Conservation (phyloP, 2,888 invertebrate species). For the Chalcis sispes region DNA sequence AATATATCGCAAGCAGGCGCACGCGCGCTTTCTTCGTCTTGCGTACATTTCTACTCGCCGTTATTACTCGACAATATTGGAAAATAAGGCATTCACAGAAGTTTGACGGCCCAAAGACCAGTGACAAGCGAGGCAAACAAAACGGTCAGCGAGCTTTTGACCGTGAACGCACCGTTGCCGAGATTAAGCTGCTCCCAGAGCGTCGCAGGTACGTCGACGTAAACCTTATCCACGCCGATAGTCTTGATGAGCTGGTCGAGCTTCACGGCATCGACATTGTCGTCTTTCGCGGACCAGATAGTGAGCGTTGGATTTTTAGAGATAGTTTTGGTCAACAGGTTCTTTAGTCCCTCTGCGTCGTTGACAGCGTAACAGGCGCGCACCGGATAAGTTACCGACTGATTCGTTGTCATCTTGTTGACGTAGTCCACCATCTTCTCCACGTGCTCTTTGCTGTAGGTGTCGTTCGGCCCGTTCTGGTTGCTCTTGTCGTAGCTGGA, state of each 20-base stretch:
- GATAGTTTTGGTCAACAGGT: constrained; percentile 79
- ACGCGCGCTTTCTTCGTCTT: background rate
- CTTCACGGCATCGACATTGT: constrained; percentile 82
- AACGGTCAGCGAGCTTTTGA: constrained; percentile 33
- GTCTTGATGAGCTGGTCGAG: constrained; percentile 82
- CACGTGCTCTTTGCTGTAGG: constrained; percentile 82
- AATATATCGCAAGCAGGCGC: background rate
- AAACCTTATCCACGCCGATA: constrained; percentile 83
- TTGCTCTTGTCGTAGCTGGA: constrained; percentile 63
- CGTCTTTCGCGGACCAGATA: constrained; percentile 85
- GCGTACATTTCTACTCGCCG: background rate
- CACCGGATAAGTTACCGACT: constrained; percentile 88
- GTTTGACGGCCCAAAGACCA: constrained; percentile 50
- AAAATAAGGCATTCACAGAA: constrained; percentile 58
- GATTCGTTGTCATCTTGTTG: constrained; percentile 78
- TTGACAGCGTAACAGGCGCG: constrained; percentile 84
- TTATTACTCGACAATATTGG: no score
- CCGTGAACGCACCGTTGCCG: constrained; percentile 45
- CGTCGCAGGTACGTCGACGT: constrained; percentile 86
- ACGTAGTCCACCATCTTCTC: constrained; percentile 82
- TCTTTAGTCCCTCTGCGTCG: constrained; percentile 80
- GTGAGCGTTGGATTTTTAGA: constrained; percentile 82
- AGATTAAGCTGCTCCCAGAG: constrained; percentile 60
- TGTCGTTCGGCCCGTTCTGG: constrained; percentile 76
- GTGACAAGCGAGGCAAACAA: constrained; percentile 53